Conservation (phyloP, 2,797 vertebrate species). For the Ataeniobius toweri region DNA sequence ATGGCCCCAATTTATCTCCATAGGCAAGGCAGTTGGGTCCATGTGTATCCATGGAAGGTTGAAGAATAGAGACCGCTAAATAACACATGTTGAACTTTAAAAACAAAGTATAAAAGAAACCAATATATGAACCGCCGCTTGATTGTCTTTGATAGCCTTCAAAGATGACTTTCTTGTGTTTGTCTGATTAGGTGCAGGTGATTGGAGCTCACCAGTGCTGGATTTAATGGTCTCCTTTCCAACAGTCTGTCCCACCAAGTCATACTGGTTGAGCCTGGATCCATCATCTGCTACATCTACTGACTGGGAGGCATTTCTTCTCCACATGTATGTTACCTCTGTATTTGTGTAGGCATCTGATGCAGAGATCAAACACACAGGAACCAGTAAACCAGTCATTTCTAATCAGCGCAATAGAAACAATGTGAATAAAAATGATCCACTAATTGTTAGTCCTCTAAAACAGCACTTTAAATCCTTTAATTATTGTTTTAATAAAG, state of each 20-base stretch:
- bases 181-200: not conserved
- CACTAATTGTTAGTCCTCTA: too few relatives aligned
- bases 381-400: not conserved
- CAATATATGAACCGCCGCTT: not conserved
- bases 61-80: not conserved
- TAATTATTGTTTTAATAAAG: too few relatives aligned
- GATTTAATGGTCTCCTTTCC: conserved; percentile 93
- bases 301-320: conserved; percentile 88
- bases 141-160: not conserved
- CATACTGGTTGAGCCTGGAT: conserved; percentile 94
- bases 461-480: too few relatives aligned
- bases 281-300: conserved; percentile 92
- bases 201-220: conserved; percentile 89
- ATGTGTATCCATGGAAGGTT: not conserved
- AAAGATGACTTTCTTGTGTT: not conserved
- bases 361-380: conserved; percentile 1
- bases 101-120: not conserved
- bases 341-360: conserved; percentile 94
- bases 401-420: not conserved
- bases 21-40: not conserved
- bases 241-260: conserved; percentile 90
- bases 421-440: not conserved
- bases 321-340: conserved; percentile 96
- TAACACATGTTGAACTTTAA: not conserved
- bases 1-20: too few relatives aligned